A percentile compares a stretch with the other conserved stretches of the same genome.
Evolutionary conservation across 2,797 vertebrate genomes (phyloP).

Genomic region (Loris lydekkerianus): DNA sequence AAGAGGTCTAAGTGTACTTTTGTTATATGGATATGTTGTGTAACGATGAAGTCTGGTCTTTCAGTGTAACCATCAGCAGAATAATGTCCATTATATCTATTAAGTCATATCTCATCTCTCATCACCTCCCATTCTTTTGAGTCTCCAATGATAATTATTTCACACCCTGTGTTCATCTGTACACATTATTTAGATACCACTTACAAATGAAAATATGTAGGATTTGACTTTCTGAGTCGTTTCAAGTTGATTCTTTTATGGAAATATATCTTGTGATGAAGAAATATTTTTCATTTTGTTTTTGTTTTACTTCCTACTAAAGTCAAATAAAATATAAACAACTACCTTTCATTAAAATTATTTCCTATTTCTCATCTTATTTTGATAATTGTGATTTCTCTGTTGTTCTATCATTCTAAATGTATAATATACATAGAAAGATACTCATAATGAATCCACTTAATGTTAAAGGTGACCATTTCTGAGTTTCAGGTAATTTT

Average conservation of each 20-base stretch:
- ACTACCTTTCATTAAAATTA: conserved; percentile 23
- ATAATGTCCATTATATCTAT: neutral
- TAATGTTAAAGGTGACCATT: neutral
- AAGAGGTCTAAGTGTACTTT: neutral
- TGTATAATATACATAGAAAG: neutral
- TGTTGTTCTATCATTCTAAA: neutral
- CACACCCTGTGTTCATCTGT: neutral
- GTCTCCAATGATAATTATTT: neutral
- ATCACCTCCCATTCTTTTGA: neutral
- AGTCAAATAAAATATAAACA: conserved; percentile 15
- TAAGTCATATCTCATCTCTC: neutral
- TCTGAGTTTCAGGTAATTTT: neutral
- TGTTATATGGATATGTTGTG: neutral
- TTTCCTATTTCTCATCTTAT: neutral
- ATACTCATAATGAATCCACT: neutral
- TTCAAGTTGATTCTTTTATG: neutral
- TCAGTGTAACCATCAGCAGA: neutral
- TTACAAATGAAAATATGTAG: neutral
- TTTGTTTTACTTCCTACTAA: conserved; percentile 26
- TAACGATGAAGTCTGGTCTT: neutral
- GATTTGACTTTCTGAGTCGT: neutral
- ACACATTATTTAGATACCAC: too few species aligned
- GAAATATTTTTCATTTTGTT: neutral
- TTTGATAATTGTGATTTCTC: neutral
- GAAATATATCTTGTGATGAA: neutral